Conservation (phyloP, 2,888 invertebrate genomes). For the Zootermopsis nevadensis region DNA sequence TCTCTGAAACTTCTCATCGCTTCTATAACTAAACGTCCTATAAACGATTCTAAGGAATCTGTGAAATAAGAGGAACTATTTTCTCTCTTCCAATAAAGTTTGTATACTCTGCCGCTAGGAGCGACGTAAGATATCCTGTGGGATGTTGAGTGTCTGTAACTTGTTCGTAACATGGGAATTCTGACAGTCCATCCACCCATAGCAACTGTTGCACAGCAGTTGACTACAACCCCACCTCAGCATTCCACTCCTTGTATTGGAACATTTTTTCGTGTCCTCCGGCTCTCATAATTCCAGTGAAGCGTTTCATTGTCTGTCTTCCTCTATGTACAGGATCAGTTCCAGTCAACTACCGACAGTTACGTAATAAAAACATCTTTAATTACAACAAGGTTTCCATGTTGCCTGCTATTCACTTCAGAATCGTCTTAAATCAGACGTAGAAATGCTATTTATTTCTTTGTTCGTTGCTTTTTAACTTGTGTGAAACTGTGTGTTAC, state of each 20-base stretch:
- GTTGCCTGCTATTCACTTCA: too few species aligned
- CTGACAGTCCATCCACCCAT: not conserved
- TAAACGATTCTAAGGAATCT: not conserved
- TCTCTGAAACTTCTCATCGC: too few species aligned
- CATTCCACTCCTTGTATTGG: constrained; percentile 1
- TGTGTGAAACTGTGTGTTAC: too few species aligned
- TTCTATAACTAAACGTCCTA: too few species aligned
- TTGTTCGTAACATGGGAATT: not conserved
- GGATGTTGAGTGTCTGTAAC: not conserved
- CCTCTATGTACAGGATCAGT: not conserved
- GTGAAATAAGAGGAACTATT: not conserved
- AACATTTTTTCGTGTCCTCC: not conserved
- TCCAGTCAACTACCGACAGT: not conserved
- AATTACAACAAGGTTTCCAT: too few species aligned
- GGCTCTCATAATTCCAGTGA: not conserved
- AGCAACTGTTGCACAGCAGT: not conserved
- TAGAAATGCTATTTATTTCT: too few species aligned
- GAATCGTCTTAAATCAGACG: too few species aligned
- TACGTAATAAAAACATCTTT: not conserved
- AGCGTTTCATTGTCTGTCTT: constrained; percentile 10
- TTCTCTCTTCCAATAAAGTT: not conserved
- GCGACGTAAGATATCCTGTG: not conserved
- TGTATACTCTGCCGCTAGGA: not conserved
- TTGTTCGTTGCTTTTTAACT: too few species aligned
- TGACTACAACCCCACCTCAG: not conserved